These are phyloP conservation scores for Drosophila sordidula DNA, from an alignment of 2,888 invertebrate genomes.

Conservation along the genomic window DNA sequence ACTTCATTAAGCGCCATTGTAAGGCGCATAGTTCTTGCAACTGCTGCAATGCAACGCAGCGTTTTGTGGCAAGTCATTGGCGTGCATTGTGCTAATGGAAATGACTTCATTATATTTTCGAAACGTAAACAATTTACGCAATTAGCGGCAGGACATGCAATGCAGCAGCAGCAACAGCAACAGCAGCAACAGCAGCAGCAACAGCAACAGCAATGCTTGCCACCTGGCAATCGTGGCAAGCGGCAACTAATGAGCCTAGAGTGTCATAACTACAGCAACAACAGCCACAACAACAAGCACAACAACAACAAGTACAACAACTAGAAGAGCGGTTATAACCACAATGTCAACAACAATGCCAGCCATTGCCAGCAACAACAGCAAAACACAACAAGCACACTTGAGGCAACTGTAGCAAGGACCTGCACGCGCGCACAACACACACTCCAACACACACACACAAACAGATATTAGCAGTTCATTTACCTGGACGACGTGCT, in stretches of 20 bases:
- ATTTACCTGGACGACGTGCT: slow-evolving; percentile 75
- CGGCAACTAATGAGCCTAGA: slow-evolving; percentile 77
- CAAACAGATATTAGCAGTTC: slow-evolving; percentile 60
- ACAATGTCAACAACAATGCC: slow-evolving; percentile 60
- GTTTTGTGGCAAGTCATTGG: slow-evolving; percentile 65
- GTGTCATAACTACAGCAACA: slow-evolving; percentile 73
- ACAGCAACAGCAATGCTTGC: slow-evolving; percentile 4
- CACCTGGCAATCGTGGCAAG: slow-evolving; percentile 63
- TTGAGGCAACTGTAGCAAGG: slow-evolving; percentile 44
- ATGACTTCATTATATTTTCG: slow-evolving; percentile 78
- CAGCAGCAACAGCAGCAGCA: slow-evolving; percentile 10
- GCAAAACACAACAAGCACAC: slow-evolving; percentile 61
- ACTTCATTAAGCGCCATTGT: slow-evolving; percentile 74
- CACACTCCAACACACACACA: slow-evolving; percentile 28
- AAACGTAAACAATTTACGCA: slow-evolving; percentile 79
- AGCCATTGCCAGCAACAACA: slow-evolving; percentile 38
- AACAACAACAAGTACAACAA: slow-evolving; percentile 13
- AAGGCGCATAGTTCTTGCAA: slow-evolving; percentile 33
- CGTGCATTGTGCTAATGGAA: slow-evolving; percentile 74
- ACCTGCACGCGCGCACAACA: slow-evolving; percentile 25
- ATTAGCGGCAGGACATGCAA: slow-evolving; percentile 68
- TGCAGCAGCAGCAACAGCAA: slow-evolving; percentile 29
- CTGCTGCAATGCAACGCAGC: slow-evolving; percentile 29
- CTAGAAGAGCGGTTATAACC: slow-evolving; percentile 41
- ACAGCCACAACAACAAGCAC: slow-evolving; percentile 8